These are phyloP conservation scores for Apteryx owenii DNA, from an alignment of 2,113 vertebrate genomes.

Conservation along the genomic window DNA sequence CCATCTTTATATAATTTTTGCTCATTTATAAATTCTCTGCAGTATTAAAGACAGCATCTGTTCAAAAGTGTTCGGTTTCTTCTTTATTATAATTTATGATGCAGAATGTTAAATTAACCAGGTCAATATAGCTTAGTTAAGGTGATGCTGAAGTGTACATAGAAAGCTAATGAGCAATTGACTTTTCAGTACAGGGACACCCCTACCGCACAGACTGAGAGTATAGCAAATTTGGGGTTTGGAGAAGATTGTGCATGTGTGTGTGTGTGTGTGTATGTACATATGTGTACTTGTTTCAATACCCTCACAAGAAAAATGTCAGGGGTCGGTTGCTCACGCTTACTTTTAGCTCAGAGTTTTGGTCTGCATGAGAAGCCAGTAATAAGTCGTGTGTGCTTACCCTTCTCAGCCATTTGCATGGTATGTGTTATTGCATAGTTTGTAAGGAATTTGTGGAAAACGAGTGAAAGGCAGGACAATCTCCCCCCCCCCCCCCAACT, in stretches of 20 bases:
- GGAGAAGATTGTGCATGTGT: not conserved
- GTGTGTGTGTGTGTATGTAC: rapidly evolving
- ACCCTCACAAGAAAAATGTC: not conserved
- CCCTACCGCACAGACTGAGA: not conserved
- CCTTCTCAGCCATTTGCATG: not conserved
- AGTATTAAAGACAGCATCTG: not conserved
- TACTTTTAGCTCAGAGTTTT: not conserved
- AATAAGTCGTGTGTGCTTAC: rapidly evolving
- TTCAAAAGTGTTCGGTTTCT: not conserved
- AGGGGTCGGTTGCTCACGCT: not conserved
- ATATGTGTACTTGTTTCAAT: not conserved
- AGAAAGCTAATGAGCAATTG: not conserved
- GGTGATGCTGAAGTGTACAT: not conserved
- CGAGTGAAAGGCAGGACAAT: not conserved
- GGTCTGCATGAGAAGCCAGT: rapidly evolving
- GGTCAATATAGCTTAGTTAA: not conserved
- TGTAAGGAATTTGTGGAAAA: not conserved
- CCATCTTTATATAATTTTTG: not conserved
- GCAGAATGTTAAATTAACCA: not conserved
- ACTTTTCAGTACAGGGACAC: not conserved
- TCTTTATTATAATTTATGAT: not conserved
- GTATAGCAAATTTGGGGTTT: not conserved
- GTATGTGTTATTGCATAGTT: not conserved
- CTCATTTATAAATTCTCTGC: not conserved
- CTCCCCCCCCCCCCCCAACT: not conserved